Evolutionary conservation across 2,113 vertebrate species (phyloP).

Genomic region (Clupea harengus): DNA sequence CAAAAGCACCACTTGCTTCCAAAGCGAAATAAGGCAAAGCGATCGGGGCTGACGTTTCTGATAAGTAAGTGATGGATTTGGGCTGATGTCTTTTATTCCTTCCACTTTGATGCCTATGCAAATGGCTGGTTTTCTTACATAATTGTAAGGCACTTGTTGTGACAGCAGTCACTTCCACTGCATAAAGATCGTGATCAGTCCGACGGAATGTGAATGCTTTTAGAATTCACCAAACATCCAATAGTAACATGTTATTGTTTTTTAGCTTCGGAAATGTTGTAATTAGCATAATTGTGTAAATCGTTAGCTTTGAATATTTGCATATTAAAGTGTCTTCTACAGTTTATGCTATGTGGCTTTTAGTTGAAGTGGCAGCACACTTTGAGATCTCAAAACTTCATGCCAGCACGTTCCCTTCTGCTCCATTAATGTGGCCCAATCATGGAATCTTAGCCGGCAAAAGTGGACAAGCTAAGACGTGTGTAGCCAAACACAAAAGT

Average conservation of each 20-base stretch:
- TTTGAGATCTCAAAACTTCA: not conserved
- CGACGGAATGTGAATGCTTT: not conserved
- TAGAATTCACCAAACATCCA: constrained; percentile 18
- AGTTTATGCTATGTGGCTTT: not conserved
- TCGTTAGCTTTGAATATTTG: not conserved
- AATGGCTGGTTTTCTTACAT: not conserved
- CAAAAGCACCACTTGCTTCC: not conserved
- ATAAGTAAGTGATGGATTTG: constrained; percentile 3
- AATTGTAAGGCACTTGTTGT: not conserved
- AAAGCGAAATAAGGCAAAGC: not conserved
- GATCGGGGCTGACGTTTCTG: not conserved
- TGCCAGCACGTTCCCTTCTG: not conserved
- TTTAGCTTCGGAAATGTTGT: not conserved
- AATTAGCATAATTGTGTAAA: constrained; percentile 16
- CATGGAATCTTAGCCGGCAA: not conserved
- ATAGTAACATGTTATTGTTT: not conserved
- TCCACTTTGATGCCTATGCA: not conserved
- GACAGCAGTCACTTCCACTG: constrained; percentile 10
- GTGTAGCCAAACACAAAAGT: not conserved
- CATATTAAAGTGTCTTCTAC: constrained; percentile 3
- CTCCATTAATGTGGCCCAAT: not conserved
- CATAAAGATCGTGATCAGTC: not conserved
- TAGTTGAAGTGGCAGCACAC: not conserved
- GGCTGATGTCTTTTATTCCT: not conserved
- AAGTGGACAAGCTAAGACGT: not conserved